These are phyloP conservation scores for Rhinatrema bivittatum DNA, from an alignment of 2,797 vertebrate species.

Conservation along the genomic window DNA sequence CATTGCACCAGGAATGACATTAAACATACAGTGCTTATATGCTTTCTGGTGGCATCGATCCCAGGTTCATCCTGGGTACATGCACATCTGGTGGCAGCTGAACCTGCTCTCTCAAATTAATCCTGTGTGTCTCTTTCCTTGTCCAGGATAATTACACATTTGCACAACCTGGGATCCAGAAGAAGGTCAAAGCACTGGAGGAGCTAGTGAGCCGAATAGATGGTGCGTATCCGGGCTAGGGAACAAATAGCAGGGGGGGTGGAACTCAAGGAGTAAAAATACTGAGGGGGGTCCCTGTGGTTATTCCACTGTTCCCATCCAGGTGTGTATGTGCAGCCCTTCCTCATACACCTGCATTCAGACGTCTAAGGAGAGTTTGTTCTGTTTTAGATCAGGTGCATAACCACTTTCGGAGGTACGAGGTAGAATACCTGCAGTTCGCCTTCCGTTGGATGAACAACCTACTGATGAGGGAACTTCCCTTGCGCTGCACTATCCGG, in stretches of 20 bases:
- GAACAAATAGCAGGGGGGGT: neutral
- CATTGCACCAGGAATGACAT: too few species aligned
- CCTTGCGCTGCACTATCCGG: conserved; percentile 91
- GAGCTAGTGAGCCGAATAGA: conserved; percentile 93
- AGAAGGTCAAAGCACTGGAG: conserved; percentile 93
- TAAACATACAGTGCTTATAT: too few species aligned
- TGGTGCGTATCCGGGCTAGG: conserved; percentile 57
- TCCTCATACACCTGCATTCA: too few species aligned
- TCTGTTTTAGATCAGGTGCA: conserved; percentile 83
- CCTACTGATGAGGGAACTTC: conserved; percentile 92
- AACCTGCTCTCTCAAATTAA: too few species aligned
- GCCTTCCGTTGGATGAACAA: conserved; percentile 99
- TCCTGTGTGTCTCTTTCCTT: too few species aligned
- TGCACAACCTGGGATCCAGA: conserved; percentile 95
- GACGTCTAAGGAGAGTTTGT: too few species aligned
- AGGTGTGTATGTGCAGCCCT: neutral
- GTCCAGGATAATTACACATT: conserved; percentile 96
- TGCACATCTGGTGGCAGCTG: too few species aligned
- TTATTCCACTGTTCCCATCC: too few species aligned
- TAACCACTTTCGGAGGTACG: conserved; percentile 83
- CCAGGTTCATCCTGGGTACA: too few species aligned
- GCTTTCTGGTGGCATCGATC: too few species aligned
- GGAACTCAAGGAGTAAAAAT: too few species aligned
- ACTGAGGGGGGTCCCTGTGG: too few species aligned
- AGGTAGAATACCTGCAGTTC: conserved; percentile 96